Evolutionary conservation across 2,113 vertebrate genomes (phyloP).

Genomic region (Macroglossus sobrinus): DNA sequence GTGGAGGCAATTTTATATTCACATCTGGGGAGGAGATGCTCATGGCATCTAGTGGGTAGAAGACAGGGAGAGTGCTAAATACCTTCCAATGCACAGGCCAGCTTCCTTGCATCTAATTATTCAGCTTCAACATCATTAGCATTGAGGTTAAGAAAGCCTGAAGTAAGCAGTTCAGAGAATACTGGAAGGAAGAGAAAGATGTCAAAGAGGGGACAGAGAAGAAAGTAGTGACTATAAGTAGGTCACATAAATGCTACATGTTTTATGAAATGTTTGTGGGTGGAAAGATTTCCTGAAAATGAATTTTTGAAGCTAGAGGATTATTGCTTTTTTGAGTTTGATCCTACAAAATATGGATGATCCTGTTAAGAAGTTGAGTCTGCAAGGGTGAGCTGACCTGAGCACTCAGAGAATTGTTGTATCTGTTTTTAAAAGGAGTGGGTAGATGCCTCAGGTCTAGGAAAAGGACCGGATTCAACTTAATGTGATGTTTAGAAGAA

Average conservation of each 20-base stretch:
- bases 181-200: not conserved
- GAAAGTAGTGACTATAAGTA: accelerated
- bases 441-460: not conserved
- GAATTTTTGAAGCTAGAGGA: not conserved
- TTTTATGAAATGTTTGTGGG: not conserved
- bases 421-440: too few species aligned
- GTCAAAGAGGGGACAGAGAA: too few species aligned
- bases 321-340: not conserved
- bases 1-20: not conserved
- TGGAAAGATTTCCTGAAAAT: not conserved
- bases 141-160: not conserved
- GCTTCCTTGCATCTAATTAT: not conserved
- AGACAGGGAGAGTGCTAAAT: not conserved
- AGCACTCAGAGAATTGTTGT: not conserved
- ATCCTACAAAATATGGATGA: not conserved
- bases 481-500: not conserved
- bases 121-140: not conserved
- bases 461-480: not conserved
- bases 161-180: too few species aligned
- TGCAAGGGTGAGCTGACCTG: not conserved
- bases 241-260: not conserved
- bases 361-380: not conserved
- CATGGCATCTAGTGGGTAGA: not conserved
- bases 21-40: too few species aligned
- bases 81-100: too few species aligned